Conservation (phyloP, 2,797 vertebrate genomes). For the Hoplostethus atlanticus region DNA sequence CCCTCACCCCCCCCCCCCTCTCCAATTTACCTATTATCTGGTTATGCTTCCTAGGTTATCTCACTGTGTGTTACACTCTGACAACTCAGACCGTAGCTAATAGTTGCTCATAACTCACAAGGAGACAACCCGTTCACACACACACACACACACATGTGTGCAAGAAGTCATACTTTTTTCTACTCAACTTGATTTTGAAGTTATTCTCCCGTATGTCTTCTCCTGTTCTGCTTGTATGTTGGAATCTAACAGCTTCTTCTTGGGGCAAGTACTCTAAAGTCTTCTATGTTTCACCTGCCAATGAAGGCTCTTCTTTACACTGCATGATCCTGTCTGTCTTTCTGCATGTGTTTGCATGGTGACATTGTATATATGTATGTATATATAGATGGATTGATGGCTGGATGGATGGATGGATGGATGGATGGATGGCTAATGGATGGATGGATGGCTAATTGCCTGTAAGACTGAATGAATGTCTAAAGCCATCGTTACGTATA, state of each 20-base stretch:
- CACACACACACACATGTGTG: background rate
- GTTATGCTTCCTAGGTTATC: slow-evolving; percentile 32
- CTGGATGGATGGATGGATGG: background rate
- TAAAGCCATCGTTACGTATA: background rate
- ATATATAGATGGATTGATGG: background rate
- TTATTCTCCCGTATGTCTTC: slow-evolving; percentile 73
- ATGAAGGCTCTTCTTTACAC: background rate
- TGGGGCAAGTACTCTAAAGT: slow-evolving; percentile 93
- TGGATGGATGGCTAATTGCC: background rate
- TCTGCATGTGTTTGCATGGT: slow-evolving; percentile 27
- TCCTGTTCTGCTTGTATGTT: slow-evolving; percentile 84
- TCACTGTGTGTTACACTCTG: slow-evolving; percentile 4
- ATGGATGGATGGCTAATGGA: slow-evolving; percentile 9
- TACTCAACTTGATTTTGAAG: slow-evolving; percentile 56
- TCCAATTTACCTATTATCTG: slow-evolving; percentile 4
- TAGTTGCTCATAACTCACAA: slow-evolving; percentile 21
- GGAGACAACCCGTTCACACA: slow-evolving; percentile 6
- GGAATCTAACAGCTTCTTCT: slow-evolving; percentile 84
- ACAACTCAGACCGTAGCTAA: slow-evolving; percentile 22
- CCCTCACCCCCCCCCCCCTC: background rate
- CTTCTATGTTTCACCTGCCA: slow-evolving; percentile 3
- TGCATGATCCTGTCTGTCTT: slow-evolving; percentile 23
- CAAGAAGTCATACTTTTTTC: slow-evolving; percentile 10
- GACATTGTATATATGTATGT: slow-evolving; percentile 6
- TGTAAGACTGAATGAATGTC: background rate